phyloP scores from a whole-genome alignment of 2,113 vertebrate species.

The Myodes glareolus region DNA sequence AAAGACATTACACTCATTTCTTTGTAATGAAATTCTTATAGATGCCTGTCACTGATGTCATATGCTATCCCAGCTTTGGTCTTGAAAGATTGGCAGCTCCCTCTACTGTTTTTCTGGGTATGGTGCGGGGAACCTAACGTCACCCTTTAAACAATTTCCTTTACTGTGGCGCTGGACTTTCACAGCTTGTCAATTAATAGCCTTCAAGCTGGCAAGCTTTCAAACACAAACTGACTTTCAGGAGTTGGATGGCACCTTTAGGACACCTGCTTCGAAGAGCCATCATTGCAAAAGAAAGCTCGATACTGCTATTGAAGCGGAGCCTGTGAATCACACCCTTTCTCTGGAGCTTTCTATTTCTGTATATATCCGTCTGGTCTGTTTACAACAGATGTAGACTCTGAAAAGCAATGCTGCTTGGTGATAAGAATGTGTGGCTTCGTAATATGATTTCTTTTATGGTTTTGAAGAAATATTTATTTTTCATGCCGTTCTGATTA shows the following conservation, averaged over 20 bases:
- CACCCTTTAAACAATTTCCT: slow-evolving; percentile 66
- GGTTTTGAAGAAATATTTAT: slow-evolving; percentile 39
- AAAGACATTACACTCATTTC: slow-evolving; percentile 16
- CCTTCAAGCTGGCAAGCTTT: slow-evolving; percentile 76
- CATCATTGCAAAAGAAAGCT: slow-evolving; percentile 75
- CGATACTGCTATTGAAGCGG: slow-evolving; percentile 79
- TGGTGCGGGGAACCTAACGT: slow-evolving; percentile 55
- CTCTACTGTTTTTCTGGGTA: slow-evolving; percentile 81
- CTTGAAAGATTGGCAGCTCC: slow-evolving; percentile 85
- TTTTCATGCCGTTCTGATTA: slow-evolving; percentile 37
- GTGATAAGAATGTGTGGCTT: slow-evolving; percentile 72
- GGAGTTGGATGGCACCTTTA: slow-evolving; percentile 74
- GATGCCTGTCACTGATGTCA: background rate
- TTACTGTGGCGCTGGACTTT: slow-evolving; percentile 31
- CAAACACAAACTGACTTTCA: slow-evolving; percentile 73
- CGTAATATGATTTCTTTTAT: slow-evolving; percentile 66
- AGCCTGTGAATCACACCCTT: slow-evolving; percentile 71
- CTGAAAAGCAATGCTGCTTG: slow-evolving; percentile 74
- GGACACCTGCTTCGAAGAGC: slow-evolving; percentile 75
- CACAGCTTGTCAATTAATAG: slow-evolving; percentile 79
- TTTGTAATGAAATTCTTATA: background rate
- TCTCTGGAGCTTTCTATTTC: slow-evolving; percentile 81
- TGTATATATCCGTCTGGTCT: slow-evolving; percentile 76
- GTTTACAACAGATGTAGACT: slow-evolving; percentile 80
- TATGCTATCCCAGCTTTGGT: background rate